These are phyloP conservation scores for Callaeas wilsoni DNA, from an alignment of 2,113 vertebrate genomes.

Conservation along the genomic window DNA sequence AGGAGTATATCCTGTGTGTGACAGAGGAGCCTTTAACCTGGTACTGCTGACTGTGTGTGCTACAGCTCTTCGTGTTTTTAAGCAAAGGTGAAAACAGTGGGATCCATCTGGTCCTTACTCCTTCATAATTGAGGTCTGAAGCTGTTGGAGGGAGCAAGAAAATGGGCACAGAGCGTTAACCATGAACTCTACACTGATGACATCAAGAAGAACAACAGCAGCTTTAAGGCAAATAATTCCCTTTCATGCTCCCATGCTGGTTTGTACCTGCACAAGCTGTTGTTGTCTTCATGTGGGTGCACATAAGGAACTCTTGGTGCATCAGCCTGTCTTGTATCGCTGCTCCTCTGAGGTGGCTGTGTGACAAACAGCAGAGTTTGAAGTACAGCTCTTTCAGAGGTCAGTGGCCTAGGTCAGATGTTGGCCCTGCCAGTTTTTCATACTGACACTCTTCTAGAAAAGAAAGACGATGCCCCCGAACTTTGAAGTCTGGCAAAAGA, in stretches of 20 bases:
- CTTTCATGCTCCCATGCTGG: background rate
- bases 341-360: background rate
- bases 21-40: background rate
- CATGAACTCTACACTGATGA: background rate
- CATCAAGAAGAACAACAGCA: background rate
- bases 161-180: background rate
- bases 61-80: background rate
- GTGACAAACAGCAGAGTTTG: accelerated
- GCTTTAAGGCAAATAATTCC: background rate
- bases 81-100: background rate
- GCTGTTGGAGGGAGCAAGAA: background rate
- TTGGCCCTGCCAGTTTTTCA: background rate
- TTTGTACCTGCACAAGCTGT: background rate
- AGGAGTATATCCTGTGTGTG: accelerated
- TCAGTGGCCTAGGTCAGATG: background rate
- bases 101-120: background rate
- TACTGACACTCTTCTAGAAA: background rate
- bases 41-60: background rate
- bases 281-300: background rate
- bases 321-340: background rate
- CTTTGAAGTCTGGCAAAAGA: background rate
- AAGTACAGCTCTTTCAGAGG: background rate
- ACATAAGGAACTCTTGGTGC: background rate
- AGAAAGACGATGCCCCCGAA: background rate
- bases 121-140: background rate